These are phyloP conservation scores for Heliothis peltigera DNA, from an alignment of 2,888 invertebrate genomes.

Conservation along the genomic window DNA sequence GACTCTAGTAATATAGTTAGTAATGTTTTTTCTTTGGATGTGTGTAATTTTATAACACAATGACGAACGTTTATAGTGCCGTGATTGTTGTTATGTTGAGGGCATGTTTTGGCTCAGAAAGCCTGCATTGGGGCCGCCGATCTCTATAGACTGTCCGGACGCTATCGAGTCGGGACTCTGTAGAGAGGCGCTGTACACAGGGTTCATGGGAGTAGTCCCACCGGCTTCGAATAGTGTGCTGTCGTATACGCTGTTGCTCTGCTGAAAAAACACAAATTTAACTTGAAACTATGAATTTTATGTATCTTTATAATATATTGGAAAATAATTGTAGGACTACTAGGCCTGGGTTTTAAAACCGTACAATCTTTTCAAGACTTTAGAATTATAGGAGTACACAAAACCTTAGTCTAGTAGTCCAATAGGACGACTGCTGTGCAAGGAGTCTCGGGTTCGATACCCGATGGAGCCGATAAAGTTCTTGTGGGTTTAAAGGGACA, in stretches of 20 bases:
- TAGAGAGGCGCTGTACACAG: conserved; percentile 92
- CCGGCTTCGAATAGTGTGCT: conserved; percentile 92
- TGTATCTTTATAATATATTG: no score
- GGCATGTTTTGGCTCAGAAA: conserved; percentile 76
- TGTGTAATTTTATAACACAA: conserved; percentile 57
- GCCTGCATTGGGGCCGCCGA: conserved; percentile 70
- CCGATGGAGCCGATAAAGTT: no score
- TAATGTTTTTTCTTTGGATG: conserved; percentile 65
- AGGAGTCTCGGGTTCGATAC: no score
- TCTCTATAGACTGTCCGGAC: conserved; percentile 85
- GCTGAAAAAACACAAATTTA: conserved; percentile 64
- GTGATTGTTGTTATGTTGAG: conserved; percentile 81
- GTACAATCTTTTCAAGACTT: no score
- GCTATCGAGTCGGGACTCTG: conserved; percentile 93
- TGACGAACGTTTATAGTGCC: conserved; percentile 53
- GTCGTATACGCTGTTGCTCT: conserved; percentile 93
- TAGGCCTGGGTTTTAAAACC: no score
- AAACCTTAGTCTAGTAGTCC: no score
- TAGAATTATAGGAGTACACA: no score
- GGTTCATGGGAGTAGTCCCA: conserved; percentile 91
- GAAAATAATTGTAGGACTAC: no score
- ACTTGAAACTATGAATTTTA: no score
- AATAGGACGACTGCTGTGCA: no score
- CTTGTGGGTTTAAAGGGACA: no score
- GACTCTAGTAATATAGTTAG: conserved; percentile 60